A percentile compares a stretch with the other conserved stretches of the same genome.
These are phyloP conservation scores for Cryptophagus acutangulus DNA, from an alignment of 2,888 invertebrate genomes.

Conservation along the genomic window DNA sequence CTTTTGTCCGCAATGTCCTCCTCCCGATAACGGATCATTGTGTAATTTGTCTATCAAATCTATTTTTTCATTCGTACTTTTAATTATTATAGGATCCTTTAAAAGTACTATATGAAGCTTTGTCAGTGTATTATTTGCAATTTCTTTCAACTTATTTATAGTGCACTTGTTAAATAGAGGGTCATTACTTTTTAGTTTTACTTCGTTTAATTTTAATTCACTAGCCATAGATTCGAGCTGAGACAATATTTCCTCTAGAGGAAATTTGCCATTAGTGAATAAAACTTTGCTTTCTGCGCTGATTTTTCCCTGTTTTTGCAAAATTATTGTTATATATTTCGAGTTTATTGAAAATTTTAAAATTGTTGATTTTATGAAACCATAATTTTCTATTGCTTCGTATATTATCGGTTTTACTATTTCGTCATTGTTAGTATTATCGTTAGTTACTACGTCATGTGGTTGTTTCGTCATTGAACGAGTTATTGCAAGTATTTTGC, in stretches of 20 bases:
- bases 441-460: too few species aligned
- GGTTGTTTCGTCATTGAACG: too few species aligned
- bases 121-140: background rate
- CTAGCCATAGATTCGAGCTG: background rate
- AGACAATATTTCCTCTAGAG: background rate
- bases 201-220: background rate
- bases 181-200: background rate
- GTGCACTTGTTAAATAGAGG: background rate
- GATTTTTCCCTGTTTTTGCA: too few species aligned
- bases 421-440: too few species aligned
- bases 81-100: background rate
- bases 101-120: background rate
- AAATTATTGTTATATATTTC: too few species aligned
- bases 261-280: background rate
- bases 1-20: background rate
- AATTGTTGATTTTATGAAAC: too few species aligned
- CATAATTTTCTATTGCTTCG: too few species aligned
- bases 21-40: background rate
- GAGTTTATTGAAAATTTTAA: too few species aligned
- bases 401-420: background rate
- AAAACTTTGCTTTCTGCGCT: too few species aligned
- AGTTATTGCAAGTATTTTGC: background rate
- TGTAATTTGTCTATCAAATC: background rate
- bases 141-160: background rate
- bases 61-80: background rate